Base-by-base conservation (phyloP, 2,113 vertebrate species). In the Cebus imitator region DNA sequence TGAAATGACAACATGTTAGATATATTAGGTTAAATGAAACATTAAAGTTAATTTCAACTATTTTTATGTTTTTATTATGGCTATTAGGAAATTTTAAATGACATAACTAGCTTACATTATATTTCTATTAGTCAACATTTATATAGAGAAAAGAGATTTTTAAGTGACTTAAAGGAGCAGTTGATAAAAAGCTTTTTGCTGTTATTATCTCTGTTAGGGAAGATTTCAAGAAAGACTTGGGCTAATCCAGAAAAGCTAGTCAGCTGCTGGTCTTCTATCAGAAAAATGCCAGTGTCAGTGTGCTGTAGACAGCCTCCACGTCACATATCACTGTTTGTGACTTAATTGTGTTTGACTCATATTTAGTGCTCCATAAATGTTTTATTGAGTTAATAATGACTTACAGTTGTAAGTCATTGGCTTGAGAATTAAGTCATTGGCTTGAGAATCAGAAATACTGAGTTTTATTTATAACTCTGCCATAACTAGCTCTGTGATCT, bases 371-470 rank as follows among this genome's bases (percentile, higher is more conserved):
- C 21, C 17, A 85, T 81, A 79, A 85, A 50, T 90, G 80, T 50
- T 85, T 85, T 75, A 55, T 57, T 84, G 57, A 93, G 57, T 84
- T 90, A 37, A 32, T 85, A 90, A 90, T 73, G 25, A 52, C 21
- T 83, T 94, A n/a, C 32, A 64, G 30, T 55, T 80, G 14, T 91
- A 87, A 61, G 91, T 91, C 16, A 80, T 52, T 92, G 78, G 9
- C 20, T 89, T 92, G 6, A 72, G 72, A 96, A 25, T 61, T 91
- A 87, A 61, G 91, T 91, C 16, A 80, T 52, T 92, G 78, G 9
- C 20, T 89, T 92, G 6, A 72, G 72, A 96, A 25, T 61, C 58
- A 93, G 17, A 8, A 91, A 88, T 85, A 89, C 96, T 91, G 81
- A 95, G 17, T 91, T 88, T 64, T 94, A 8, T 91, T 50, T 76